Percentiles rank a stretch among this genome's conserved stretches.
phyloP scores from a whole-genome alignment of 2,888 invertebrate species.

The Catocala nupta region DNA sequence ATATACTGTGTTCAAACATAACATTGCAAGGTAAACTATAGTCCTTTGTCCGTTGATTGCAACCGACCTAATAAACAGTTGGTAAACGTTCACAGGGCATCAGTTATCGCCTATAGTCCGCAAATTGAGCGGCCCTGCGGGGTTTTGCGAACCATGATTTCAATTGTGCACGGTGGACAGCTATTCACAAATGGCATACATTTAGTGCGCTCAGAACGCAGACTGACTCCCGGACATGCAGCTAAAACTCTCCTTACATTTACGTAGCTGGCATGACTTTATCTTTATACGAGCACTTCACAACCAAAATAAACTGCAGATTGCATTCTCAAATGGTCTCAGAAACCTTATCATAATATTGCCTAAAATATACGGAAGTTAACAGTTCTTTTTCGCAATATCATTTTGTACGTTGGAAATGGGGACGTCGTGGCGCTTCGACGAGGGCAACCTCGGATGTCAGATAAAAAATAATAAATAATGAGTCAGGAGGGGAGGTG shows the following conservation, averaged over 20 bases:
- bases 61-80: neutral
- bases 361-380: conserved; percentile 25
- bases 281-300: neutral
- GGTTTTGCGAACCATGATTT: neutral
- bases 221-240: neutral
- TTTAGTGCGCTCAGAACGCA: neutral
- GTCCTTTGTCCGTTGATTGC: neutral
- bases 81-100: neutral
- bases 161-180: neutral
- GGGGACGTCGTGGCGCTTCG: conserved; percentile 39
- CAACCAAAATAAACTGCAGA: conserved; percentile 13
- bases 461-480: conserved; percentile 66
- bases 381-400: conserved; percentile 28
- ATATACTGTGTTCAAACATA: too few species aligned
- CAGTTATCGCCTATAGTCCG: conserved; percentile 5
- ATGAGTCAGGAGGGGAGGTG: conserved; percentile 50
- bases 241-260: neutral
- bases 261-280: neutral
- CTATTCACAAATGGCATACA: conserved; percentile 9
- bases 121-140: conserved; percentile 4
- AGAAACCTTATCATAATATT: conserved; percentile 20
- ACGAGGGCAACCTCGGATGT: conserved; percentile 39
- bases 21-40: too few species aligned
- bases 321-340: conserved; percentile 24
- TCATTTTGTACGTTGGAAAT: conserved; percentile 30